Evolutionary conservation across 2,113 vertebrate species (phyloP).

Genomic region (Natator depressus): DNA sequence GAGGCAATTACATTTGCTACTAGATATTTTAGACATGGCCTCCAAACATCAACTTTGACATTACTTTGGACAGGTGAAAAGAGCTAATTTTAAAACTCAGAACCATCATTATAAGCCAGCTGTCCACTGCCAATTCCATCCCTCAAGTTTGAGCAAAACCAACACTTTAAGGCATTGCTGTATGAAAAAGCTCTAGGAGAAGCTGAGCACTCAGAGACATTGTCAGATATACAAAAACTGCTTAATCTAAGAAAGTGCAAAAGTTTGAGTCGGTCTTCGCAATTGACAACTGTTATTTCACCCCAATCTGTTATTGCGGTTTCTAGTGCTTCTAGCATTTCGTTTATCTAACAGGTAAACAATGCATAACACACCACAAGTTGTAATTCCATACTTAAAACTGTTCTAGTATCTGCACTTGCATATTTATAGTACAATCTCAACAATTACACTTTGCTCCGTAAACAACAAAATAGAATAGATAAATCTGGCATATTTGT

Average conservation of each 20-base stretch:
- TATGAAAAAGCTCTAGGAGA: neutral
- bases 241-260: neutral
- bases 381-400: neutral
- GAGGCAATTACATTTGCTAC: neutral
- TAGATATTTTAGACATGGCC: neutral
- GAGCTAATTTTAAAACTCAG: neutral
- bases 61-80: neutral
- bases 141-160: neutral
- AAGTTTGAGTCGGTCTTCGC: too few relatives aligned
- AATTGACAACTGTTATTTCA: too few relatives aligned
- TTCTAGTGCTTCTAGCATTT: neutral
- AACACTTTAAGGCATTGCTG: neutral
- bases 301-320: neutral
- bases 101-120: neutral
- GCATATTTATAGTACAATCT: neutral
- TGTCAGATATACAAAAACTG: neutral
- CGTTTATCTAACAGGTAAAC: neutral
- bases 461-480: neutral
- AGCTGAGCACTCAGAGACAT: neutral
- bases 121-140: neutral
- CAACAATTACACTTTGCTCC: neutral
- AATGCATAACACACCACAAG: neutral
- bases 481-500: neutral
- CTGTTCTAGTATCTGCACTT: neutral
- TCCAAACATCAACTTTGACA: neutral